These are phyloP conservation scores for Nematolebias whitei DNA, from an alignment of 2,113 vertebrate species.

Conservation along the genomic window DNA sequence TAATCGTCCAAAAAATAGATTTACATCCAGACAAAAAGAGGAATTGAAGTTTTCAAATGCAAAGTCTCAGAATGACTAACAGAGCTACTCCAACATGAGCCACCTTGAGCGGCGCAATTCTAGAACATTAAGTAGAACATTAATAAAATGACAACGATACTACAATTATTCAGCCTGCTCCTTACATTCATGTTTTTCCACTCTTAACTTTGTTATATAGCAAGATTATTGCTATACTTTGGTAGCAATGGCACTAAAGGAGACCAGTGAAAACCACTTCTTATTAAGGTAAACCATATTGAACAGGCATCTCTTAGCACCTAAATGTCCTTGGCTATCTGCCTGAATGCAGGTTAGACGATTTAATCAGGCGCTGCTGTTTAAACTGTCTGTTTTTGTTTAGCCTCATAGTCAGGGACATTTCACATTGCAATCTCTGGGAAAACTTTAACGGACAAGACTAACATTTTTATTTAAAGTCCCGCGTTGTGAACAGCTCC, in stretches of 20 bases:
- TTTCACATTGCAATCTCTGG: constrained; percentile 16
- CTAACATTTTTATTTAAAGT: constrained; percentile 21
- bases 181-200: constrained; percentile 3
- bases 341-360: constrained; percentile 31
- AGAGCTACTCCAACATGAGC: too few species aligned
- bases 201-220: constrained; percentile 1
- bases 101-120: too few species aligned
- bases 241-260: not conserved
- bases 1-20: not conserved
- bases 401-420: constrained; percentile 31
- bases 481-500: not conserved
- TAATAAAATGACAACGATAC: too few species aligned
- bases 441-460: constrained; percentile 14
- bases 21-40: too few species aligned
- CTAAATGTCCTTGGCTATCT: constrained; percentile 44
- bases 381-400: constrained; percentile 42
- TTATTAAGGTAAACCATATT: constrained; percentile 52
- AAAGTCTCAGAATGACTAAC: too few species aligned
- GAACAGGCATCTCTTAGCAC: constrained; percentile 10
- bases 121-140: too few species aligned
- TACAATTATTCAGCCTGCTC: constrained; percentile 13
- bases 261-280: constrained; percentile 53
- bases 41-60: too few species aligned
- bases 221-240: constrained; percentile 35
- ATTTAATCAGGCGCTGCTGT: constrained; percentile 46